Percentiles rank a stretch among this genome's conserved stretches.
phyloP scores from a whole-genome alignment of 2,113 vertebrate species.

The Apeltes quadracus region DNA sequence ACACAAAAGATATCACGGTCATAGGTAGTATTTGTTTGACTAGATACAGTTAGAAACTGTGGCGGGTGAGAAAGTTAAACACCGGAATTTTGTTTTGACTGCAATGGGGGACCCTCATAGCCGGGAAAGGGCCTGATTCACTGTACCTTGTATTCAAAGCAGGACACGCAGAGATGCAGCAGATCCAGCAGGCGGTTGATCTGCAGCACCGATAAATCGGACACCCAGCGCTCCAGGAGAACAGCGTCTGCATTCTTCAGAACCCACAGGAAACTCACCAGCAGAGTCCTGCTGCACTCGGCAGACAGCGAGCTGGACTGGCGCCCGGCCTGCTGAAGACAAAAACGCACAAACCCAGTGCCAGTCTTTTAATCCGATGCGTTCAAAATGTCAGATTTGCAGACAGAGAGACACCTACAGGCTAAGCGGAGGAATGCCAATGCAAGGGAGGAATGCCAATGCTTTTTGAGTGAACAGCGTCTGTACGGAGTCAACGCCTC shows the following conservation, averaged over 20 bases:
- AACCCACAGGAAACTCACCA: slow-evolving; percentile 91
- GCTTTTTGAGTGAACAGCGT: slow-evolving; percentile 9
- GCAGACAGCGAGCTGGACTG: slow-evolving; percentile 83
- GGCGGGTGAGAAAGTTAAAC: not conserved
- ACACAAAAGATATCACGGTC: not conserved
- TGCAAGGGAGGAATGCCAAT: slow-evolving; percentile 31
- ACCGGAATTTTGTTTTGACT: no score
- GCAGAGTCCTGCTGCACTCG: slow-evolving; percentile 87
- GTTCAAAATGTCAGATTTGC: slow-evolving; percentile 44
- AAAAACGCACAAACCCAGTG: slow-evolving; percentile 46
- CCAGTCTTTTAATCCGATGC: slow-evolving; percentile 29
- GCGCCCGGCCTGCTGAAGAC: slow-evolving; percentile 80
- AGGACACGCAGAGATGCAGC: slow-evolving; percentile 87
- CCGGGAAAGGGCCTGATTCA: not conserved
- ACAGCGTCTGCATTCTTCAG: slow-evolving; percentile 87
- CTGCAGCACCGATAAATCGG: slow-evolving; percentile 86
- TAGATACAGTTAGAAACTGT: no score
- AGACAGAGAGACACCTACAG: slow-evolving; percentile 59
- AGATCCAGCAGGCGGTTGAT: slow-evolving; percentile 89
- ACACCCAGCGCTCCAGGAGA: slow-evolving; percentile 87
- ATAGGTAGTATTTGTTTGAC: no score
- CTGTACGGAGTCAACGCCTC: slow-evolving; percentile 24
- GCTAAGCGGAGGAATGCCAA: slow-evolving; percentile 33
- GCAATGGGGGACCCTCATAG: not conserved
- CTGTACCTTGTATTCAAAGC: slow-evolving; percentile 91